Percentiles rank a stretch among this genome's conserved stretches.
Conservation (phyloP, 2,797 vertebrate genomes). For the Tinamus major region DNA sequence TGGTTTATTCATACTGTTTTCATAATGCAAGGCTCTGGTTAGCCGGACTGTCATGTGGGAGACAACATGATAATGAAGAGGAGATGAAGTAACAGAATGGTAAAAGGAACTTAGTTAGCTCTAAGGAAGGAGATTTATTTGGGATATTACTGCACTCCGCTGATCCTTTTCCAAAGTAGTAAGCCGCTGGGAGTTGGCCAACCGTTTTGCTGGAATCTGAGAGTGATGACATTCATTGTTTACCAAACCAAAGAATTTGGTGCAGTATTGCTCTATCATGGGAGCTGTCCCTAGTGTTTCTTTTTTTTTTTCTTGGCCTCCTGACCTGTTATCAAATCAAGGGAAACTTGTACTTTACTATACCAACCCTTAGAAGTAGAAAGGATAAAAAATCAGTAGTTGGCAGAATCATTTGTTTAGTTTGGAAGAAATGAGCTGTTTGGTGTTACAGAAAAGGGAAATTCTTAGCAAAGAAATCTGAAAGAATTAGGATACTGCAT, state of each 20-base stretch:
- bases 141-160: not conserved
- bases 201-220: not conserved
- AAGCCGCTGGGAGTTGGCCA: not conserved
- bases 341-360: constrained; percentile 5
- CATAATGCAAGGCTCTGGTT: not conserved
- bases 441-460: constrained; percentile 16
- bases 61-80: not conserved
- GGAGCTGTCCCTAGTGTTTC: not conserved
- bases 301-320: not conserved
- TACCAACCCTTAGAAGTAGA: not conserved
- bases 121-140: not conserved
- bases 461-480: constrained; percentile 14
- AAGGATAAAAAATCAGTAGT: not conserved
- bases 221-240: not conserved
- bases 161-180: not conserved
- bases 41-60: not conserved
- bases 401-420: constrained; percentile 40
- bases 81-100: not conserved
- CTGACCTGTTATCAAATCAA: constrained; percentile 18
- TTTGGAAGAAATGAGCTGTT: constrained; percentile 25
- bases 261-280: not conserved
- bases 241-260: not conserved
- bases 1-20: not conserved
- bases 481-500: not conserved
- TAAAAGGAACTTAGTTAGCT: rapidly evolving